Conservation (phyloP, 2,888 invertebrate genomes). For the Heliconius erato region DNA sequence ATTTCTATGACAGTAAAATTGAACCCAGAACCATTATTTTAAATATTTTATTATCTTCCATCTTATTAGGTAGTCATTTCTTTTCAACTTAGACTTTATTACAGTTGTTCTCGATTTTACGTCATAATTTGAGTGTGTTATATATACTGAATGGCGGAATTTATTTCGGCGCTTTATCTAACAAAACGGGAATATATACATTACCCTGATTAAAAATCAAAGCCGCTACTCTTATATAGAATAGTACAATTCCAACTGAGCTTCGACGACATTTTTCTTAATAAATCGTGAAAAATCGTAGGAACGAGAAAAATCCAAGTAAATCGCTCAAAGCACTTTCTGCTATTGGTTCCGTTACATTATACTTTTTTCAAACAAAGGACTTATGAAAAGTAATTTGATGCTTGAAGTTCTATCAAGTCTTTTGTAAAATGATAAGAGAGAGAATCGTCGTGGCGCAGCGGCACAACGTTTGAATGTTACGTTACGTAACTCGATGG, state of each 20-base stretch:
- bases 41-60: no score
- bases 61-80: no score
- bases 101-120: no score
- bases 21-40: no score
- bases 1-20: no score
- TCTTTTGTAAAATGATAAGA: slow-evolving; percentile 30
- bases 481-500: background rate
- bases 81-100: no score
- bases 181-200: no score
- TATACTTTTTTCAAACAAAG: slow-evolving; percentile 37
- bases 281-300: slow-evolving; percentile 4
- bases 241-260: background rate
- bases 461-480: background rate
- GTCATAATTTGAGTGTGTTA: no score
- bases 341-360: slow-evolving; percentile 19
- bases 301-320: slow-evolving; percentile 4
- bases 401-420: slow-evolving; percentile 18
- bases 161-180: no score
- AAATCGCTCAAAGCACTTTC: slow-evolving; percentile 20
- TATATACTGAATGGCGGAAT: no score
- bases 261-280: background rate
- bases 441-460: background rate
- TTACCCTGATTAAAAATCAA: slow-evolving; percentile 16
- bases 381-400: slow-evolving; percentile 39
- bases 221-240: slow-evolving; percentile 20